phyloP scores from a whole-genome alignment of 2,888 invertebrate genomes.

The Ceratothoa steindachneri region DNA sequence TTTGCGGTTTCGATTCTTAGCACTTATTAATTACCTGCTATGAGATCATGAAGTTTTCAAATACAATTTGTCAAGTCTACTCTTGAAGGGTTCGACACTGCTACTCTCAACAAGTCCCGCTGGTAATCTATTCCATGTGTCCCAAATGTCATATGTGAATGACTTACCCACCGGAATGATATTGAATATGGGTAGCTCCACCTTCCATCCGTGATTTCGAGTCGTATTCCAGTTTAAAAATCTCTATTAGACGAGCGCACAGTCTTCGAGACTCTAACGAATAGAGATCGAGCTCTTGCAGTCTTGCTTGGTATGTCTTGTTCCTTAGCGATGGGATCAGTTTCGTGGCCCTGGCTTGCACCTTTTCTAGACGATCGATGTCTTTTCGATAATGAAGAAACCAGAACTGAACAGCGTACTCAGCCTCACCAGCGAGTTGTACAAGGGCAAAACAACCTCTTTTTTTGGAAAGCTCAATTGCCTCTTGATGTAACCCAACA shows the following conservation, averaged over 20 bases:
- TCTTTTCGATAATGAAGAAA: neutral
- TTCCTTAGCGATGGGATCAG: neutral
- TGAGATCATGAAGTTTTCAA: too few species aligned
- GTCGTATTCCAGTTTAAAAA: neutral
- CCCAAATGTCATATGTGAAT: neutral
- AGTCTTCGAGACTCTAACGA: neutral
- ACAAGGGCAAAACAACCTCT: neutral
- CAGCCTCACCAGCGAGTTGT: neutral
- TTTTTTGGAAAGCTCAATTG: neutral
- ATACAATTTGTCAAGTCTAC: too few species aligned
- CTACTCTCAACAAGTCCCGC: neutral
- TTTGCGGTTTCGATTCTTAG: too few species aligned
- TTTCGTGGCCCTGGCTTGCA: neutral
- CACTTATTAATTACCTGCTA: too few species aligned
- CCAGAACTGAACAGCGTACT: conserved; percentile 3
- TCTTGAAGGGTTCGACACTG: too few species aligned
- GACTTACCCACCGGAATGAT: neutral
- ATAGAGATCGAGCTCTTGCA: neutral
- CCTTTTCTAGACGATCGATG: neutral
- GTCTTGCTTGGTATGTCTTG: neutral
- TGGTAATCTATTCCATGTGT: neutral
- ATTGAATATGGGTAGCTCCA: neutral
- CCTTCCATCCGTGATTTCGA: conserved; percentile 50
- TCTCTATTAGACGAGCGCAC: neutral
- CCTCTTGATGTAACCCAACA: neutral